Base-by-base conservation (phyloP, 1,140 invertebrate species). In the Heliconius hewitsoni region DNA sequence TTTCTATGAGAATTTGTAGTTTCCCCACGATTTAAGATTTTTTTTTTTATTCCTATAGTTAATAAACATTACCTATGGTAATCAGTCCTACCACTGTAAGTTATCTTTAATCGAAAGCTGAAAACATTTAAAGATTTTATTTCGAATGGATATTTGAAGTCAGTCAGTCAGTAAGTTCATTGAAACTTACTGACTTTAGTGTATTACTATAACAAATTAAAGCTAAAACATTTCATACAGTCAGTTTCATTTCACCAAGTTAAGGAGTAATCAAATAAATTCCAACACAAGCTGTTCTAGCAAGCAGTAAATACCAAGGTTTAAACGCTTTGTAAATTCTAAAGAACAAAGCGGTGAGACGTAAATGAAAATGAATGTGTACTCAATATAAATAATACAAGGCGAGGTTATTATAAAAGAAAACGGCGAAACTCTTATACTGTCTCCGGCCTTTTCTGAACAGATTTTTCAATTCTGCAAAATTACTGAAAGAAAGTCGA, bases 381-480 rank as follows among this genome's bases (percentile, higher is more conserved):
- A 76, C 74, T 76, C 23, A 76, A 76, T 76, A 76, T 76, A 71
- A 76, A 76, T 76, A 76, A 76, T 71, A 66, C 60, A n/a, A 66
- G 27, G 60, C 73, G 71, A 79, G 73, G 73, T 70, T 74, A 78
- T 74, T 74, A 74, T 74, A 37, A 78, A 73, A 73, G 76, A 79
- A 75, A 71, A 71, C n/a, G 74, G 73, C 78, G 9, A 66, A 30
- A 71, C 73, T 78, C 73, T 74, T 74, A 34, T 34, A 30, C 50
- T 78, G 72, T 78, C 77, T 70, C 57, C 73, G 66, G 37, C 5
- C 46, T 78, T 76, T 71, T 71, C 75, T 71, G 50, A 66, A 71
- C 39, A 30, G 60, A 77, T 72, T 77, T 76, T 77, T 77, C 76
- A 77, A 77, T 77, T 76, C 74, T 39, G 74, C 57, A 76, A 76